Evolutionary conservation across 2,113 vertebrate genomes (phyloP).

Genomic region (Meleagris gallopavo): DNA sequence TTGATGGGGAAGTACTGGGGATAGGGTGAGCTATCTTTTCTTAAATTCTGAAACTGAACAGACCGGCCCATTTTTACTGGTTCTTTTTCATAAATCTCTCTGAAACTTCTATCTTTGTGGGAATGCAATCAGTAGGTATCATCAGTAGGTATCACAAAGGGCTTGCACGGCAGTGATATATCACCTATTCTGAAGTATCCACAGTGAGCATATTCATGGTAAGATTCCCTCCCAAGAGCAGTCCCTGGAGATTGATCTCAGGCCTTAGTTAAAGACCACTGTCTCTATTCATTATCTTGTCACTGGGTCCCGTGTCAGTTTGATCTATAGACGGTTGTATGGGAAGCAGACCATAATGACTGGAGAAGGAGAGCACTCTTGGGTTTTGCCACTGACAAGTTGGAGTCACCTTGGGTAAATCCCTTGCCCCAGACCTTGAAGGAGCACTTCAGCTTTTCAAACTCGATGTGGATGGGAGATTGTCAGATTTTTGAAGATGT

Average conservation of each 20-base stretch:
- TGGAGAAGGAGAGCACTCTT: rapidly evolving
- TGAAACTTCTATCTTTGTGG: neutral
- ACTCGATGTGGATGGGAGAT: rapidly evolving
- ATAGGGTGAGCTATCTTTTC: neutral
- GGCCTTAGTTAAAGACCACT: conserved; percentile 17
- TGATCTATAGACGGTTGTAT: neutral
- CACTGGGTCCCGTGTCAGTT: neutral
- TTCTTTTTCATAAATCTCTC: neutral
- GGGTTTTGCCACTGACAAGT: neutral
- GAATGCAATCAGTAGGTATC: neutral
- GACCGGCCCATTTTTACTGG: neutral
- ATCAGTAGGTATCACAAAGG: neutral
- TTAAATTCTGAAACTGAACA: neutral
- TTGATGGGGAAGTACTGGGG: neutral
- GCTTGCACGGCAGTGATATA: neutral
- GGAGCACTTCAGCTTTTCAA: neutral
- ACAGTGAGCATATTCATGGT: neutral
- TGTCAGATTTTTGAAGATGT: rapidly evolving
- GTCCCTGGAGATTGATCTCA: neutral
- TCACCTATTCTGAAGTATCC: neutral
- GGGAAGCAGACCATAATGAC: neutral
- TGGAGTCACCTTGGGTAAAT: neutral
- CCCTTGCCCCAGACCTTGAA: neutral
- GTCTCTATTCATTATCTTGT: conserved; percentile 23
- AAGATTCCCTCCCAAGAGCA: conserved; percentile 15